Percentiles rank a stretch among this genome's conserved stretches.
These are phyloP conservation scores for Oceanites oceanicus DNA, from an alignment of 2,113 vertebrate genomes.

Conservation along the genomic window DNA sequence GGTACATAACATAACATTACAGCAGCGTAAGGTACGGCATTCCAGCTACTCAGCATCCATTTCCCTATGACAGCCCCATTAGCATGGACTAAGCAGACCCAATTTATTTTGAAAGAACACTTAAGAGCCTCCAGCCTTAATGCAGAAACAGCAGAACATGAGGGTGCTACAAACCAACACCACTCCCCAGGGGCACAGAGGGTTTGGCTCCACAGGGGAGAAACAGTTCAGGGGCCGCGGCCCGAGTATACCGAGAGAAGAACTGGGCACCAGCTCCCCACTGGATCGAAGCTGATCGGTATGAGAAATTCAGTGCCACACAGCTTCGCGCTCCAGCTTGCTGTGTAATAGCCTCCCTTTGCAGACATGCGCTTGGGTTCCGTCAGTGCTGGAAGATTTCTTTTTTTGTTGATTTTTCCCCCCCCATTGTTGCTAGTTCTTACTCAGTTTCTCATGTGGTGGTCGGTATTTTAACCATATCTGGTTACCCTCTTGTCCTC, in stretches of 20 bases:
- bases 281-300: accelerated
- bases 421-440: neutral
- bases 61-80: neutral
- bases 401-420: neutral
- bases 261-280: neutral
- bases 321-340: neutral
- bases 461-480: neutral
- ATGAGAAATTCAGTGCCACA: neutral
- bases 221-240: neutral
- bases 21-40: neutral
- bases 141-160: neutral
- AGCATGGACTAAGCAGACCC: neutral
- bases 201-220: neutral
- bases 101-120: neutral
- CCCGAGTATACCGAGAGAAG: neutral
- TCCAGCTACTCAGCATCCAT: constrained; percentile 18
- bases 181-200: neutral
- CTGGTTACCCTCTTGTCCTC: constrained; percentile 28
- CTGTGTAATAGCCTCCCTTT: neutral
- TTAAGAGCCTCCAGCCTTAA: neutral
- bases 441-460: neutral
- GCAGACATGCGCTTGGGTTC: neutral
- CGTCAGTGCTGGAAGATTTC: neutral
- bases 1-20: neutral
- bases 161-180: neutral